phyloP scores from a whole-genome alignment of 37 sponge, comb jelly and placozoan species.

The Amphimedon queenslandica region DNA sequence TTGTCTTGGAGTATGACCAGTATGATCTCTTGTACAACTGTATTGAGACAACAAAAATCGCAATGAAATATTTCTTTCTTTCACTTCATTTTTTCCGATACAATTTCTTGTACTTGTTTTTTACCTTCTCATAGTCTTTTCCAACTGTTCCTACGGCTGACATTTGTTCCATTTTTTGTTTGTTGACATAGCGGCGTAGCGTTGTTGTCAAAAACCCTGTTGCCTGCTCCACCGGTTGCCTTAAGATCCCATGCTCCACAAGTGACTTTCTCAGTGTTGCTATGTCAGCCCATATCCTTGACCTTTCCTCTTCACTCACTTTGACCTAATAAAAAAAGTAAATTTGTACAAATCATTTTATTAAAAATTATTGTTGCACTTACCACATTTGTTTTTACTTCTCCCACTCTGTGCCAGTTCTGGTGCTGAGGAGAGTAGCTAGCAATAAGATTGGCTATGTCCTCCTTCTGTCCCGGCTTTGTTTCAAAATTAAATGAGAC shows the following conservation, averaged over 20 bases:
- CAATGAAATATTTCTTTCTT: too few species aligned
- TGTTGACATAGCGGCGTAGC: slow-evolving; percentile 65
- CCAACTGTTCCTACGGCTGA: slow-evolving; percentile 63
- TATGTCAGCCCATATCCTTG: slow-evolving; percentile 73
- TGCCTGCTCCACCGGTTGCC: slow-evolving; percentile 66
- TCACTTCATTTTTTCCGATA: too few species aligned
- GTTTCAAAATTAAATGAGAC: slow-evolving; percentile 85
- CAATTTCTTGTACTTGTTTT: too few species aligned
- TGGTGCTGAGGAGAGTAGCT: slow-evolving; percentile 91
- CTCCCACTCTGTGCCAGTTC: slow-evolving; percentile 89
- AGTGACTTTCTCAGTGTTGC: slow-evolving; percentile 65
- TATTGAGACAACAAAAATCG: not conserved
- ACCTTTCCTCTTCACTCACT: slow-evolving; percentile 72
- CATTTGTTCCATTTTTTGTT: slow-evolving; percentile 62
- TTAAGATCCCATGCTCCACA: slow-evolving; percentile 83
- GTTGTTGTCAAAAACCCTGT: slow-evolving; percentile 92
- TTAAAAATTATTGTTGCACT: slow-evolving; percentile 1
- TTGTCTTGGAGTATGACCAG: slow-evolving; percentile 92
- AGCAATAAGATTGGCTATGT: slow-evolving; percentile 90
- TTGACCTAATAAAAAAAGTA: slow-evolving; percentile 24
- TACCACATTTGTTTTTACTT: slow-evolving; percentile 61
- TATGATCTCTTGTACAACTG: slow-evolving; percentile 74
- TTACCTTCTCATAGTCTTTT: slow-evolving; percentile 86
- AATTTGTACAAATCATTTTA: not conserved
- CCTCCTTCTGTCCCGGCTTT: slow-evolving; percentile 64